These are phyloP conservation scores for Dromiciops gliroides DNA, from an alignment of 2,113 vertebrate species.

Conservation along the genomic window DNA sequence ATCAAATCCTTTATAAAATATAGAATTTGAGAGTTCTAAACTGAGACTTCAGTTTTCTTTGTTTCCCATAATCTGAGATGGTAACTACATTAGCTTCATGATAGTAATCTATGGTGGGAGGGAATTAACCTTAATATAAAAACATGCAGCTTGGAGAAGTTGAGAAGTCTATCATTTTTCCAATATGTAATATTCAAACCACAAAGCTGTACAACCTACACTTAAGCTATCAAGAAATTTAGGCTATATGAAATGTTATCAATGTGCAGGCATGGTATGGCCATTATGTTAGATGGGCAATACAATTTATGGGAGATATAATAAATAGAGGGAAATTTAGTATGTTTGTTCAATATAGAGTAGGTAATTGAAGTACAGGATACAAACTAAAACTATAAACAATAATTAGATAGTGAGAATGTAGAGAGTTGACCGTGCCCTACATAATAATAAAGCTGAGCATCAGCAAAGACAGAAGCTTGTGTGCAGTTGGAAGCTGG, in stretches of 20 bases:
- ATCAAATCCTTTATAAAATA: conserved; percentile 37
- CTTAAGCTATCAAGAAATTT: conserved; percentile 79
- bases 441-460: conserved; percentile 77
- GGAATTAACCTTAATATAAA: conserved; percentile 70
- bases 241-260: conserved; percentile 73
- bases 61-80: conserved; percentile 42
- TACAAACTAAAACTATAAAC: conserved; percentile 77
- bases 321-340: conserved; percentile 75
- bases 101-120: conserved; percentile 43
- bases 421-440: conserved; percentile 74
- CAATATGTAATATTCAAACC: conserved; percentile 56
- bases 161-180: conserved; percentile 68
- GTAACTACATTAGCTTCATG: neutral
- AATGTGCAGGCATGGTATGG: conserved; percentile 60
- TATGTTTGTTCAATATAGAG: conserved; percentile 75
- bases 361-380: conserved; percentile 77
- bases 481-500: conserved; percentile 64
- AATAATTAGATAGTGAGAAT: conserved; percentile 79
- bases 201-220: conserved; percentile 61
- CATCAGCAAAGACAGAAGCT: conserved; percentile 72
- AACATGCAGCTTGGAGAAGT: conserved; percentile 54
- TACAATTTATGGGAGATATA: conserved; percentile 76
- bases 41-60: conserved; percentile 19
- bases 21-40: conserved; percentile 50
- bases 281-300: conserved; percentile 74